phyloP scores from a whole-genome alignment of 2,888 invertebrate species.

The Lasioglossum lativentre region DNA sequence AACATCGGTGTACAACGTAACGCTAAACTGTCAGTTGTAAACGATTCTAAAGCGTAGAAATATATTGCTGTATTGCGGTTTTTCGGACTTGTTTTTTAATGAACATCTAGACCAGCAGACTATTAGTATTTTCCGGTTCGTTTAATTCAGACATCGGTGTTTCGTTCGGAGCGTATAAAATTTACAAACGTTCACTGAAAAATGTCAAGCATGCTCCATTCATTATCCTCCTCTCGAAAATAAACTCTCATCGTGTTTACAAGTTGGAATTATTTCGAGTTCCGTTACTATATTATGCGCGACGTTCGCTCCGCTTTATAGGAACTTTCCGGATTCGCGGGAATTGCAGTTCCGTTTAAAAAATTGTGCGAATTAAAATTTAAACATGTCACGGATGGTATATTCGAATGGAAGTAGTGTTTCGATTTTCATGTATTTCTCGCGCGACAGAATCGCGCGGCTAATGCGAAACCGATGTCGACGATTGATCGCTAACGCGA shows the following conservation, averaged over 20 bases:
- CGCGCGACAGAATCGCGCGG: not conserved
- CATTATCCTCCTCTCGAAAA: not conserved
- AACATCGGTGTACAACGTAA: not conserved
- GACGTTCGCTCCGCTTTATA: not conserved
- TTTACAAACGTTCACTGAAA: not conserved
- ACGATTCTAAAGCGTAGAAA: not conserved
- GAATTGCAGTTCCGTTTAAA: not conserved
- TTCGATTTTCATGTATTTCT: not conserved
- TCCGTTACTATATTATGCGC: not conserved
- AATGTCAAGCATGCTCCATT: not conserved
- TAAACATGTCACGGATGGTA: not conserved
- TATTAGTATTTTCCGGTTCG: not conserved
- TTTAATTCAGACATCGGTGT: not conserved
- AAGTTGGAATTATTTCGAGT: not conserved
- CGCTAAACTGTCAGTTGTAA: not conserved
- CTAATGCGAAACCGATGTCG: conserved; percentile 11
- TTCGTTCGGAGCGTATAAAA: not conserved
- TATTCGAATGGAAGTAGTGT: not conserved
- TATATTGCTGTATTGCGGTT: not conserved
- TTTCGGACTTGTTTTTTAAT: not conserved
- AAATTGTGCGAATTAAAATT: not conserved
- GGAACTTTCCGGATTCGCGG: not conserved
- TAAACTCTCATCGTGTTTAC: too few relatives aligned
- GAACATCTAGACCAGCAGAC: not conserved
- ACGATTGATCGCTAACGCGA: not conserved